Percentiles rank a stretch among this genome's conserved stretches.
Conservation (phyloP, 2,888 invertebrate genomes). For the Quadriops clusia region DNA sequence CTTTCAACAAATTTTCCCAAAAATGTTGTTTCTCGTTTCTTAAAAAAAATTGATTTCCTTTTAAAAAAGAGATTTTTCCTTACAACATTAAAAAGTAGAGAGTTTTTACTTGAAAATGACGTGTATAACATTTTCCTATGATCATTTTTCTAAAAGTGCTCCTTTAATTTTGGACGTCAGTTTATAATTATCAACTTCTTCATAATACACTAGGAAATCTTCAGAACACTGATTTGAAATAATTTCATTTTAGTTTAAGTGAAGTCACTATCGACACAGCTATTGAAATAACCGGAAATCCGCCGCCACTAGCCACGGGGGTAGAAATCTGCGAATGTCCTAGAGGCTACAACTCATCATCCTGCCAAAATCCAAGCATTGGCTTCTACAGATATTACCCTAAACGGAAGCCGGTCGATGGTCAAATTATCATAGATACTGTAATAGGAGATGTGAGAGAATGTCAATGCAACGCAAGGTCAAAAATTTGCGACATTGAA, state of each 20-base stretch:
- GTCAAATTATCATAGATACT: conserved; percentile 63
- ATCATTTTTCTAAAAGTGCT: too few relatives aligned
- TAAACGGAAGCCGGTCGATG: conserved; percentile 34
- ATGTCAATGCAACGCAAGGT: conserved; percentile 73
- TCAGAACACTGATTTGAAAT: too few relatives aligned
- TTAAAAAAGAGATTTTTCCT: too few relatives aligned
- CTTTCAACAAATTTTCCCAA: too few relatives aligned
- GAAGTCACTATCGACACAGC: conserved; percentile 79
- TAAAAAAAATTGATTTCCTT: too few relatives aligned
- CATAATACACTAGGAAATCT: too few relatives aligned
- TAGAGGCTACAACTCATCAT: conserved; percentile 64
- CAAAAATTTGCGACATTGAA: conserved; percentile 65
- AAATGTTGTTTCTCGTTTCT: too few relatives aligned
- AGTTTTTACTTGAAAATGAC: too few relatives aligned
- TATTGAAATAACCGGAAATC: conserved; percentile 52
- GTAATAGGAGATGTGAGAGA: conserved; percentile 63
- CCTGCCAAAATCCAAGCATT: conserved; percentile 78
- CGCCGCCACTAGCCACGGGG: conserved; percentile 59
- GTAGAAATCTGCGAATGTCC: conserved; percentile 84
- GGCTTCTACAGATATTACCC: conserved; percentile 70
- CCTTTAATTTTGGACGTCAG: too few relatives aligned
- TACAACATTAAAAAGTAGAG: too few relatives aligned
- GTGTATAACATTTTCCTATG: too few relatives aligned
- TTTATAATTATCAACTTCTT: too few relatives aligned
- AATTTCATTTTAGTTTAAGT: conserved; percentile 50